phyloP scores from a whole-genome alignment of 2,797 vertebrate genomes.

The Muscicapa comitata region DNA sequence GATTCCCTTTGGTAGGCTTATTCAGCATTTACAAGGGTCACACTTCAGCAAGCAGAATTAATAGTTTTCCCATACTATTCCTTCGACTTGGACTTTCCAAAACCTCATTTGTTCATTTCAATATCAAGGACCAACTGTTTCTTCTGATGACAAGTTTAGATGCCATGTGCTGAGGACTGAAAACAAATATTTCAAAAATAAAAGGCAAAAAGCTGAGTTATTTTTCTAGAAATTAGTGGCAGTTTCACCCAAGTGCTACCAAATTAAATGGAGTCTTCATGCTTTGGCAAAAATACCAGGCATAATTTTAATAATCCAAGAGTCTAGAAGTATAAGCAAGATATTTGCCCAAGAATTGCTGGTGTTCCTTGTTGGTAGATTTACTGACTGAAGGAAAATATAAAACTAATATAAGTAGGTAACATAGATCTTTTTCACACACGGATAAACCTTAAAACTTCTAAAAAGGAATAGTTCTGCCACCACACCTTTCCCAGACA shows the following conservation, averaged over 20 bases:
- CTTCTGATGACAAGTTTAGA: not conserved
- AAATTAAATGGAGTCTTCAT: not conserved
- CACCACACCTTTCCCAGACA: not conserved
- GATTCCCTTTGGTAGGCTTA: not conserved
- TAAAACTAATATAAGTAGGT: not conserved
- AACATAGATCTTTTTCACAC: not conserved
- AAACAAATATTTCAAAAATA: not conserved
- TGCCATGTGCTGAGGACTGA: not conserved
- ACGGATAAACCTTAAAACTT: not conserved
- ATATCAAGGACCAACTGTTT: not conserved
- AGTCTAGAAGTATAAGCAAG: not conserved
- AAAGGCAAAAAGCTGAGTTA: not conserved
- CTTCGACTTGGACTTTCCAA: not conserved
- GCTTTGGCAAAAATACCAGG: not conserved
- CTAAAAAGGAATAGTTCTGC: not conserved
- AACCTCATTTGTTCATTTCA: not conserved
- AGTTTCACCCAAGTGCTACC: not conserved
- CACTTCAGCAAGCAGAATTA: not conserved
- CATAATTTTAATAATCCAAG: not conserved
- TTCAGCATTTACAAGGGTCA: not conserved
- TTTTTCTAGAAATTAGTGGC: not conserved
- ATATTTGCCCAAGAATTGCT: not conserved
- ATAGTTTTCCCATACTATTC: not conserved
- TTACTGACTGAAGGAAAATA: not conserved
- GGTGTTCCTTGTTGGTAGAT: not conserved